Evolutionary conservation across 2,888 invertebrate genomes (phyloP).

Genomic region (Homarus gammarus): DNA sequence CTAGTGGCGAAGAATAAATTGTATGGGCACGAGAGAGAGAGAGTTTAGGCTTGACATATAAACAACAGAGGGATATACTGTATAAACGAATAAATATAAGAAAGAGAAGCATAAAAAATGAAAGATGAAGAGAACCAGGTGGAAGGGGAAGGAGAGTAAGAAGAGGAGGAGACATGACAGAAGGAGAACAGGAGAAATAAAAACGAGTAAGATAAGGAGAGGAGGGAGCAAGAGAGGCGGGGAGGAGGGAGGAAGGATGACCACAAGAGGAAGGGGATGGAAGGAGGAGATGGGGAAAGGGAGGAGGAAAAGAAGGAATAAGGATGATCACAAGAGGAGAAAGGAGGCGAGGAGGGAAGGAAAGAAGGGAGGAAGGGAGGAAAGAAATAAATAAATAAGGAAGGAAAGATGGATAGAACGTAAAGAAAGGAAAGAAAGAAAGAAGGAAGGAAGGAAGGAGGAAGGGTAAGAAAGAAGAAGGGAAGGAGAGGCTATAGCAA

Average conservation of each 20-base stretch:
- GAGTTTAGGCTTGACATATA: too few relatives aligned
- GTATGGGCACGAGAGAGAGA: too few relatives aligned
- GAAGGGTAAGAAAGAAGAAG: neutral
- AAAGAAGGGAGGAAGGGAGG: neutral
- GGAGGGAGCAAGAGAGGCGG: too few relatives aligned
- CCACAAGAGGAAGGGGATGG: neutral
- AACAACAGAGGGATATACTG: too few relatives aligned
- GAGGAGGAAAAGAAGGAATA: neutral
- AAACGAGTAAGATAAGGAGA: neutral
- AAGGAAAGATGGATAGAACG: neutral
- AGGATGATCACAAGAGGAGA: too few relatives aligned
- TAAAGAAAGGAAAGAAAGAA: neutral
- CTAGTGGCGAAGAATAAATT: too few relatives aligned
- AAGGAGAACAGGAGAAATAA: neutral
- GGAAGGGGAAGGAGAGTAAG: neutral
- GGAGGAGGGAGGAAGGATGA: neutral
- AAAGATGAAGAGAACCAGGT: too few relatives aligned
- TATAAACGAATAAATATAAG: too few relatives aligned
- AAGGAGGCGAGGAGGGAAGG: neutral
- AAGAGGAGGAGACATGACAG: neutral
- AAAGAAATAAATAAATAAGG: neutral
- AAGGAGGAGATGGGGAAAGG: neutral
- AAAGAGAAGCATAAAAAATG: too few relatives aligned
- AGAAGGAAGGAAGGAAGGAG: neutral
- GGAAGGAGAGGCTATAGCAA: neutral